A percentile compares a stretch with the other conserved stretches of the same genome.
Evolutionary conservation across 2,113 vertebrate species (phyloP).

Genomic region (Ameiurus melas): DNA sequence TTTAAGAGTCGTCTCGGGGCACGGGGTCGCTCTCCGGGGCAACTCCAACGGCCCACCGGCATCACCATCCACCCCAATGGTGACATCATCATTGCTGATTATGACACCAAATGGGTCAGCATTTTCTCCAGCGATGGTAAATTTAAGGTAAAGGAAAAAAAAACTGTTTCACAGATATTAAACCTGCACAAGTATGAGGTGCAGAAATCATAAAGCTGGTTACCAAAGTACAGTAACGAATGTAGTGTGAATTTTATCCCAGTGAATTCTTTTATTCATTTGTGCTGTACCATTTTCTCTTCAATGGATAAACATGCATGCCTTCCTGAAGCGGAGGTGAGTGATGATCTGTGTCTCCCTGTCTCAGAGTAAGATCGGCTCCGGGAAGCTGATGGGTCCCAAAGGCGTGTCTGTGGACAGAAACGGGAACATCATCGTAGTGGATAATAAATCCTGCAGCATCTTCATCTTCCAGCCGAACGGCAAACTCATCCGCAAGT

Average conservation of each 20-base stretch:
- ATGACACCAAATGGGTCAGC: slow-evolving; percentile 99
- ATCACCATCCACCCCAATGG: slow-evolving; percentile 92
- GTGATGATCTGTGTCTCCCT: slow-evolving; percentile 15
- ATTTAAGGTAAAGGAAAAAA: slow-evolving; percentile 82
- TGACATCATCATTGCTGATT: slow-evolving; percentile 97
- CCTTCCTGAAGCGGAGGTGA: neutral
- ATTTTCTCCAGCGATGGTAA: slow-evolving; percentile 96
- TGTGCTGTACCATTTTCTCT: neutral
- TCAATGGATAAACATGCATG: neutral
- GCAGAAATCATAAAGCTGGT: neutral
- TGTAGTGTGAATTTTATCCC: neutral
- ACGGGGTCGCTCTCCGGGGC: slow-evolving; percentile 90
- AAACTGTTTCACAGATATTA: neutral
- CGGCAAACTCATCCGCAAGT: slow-evolving; percentile 95
- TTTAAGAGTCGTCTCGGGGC: slow-evolving; percentile 95
- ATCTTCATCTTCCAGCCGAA: slow-evolving; percentile 96
- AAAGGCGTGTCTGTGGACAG: slow-evolving; percentile 95
- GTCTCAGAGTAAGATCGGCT: slow-evolving; percentile 88
- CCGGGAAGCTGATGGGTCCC: slow-evolving; percentile 96
- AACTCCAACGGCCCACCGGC: slow-evolving; percentile 92
- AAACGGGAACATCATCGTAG: slow-evolving; percentile 95
- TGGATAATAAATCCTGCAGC: slow-evolving; percentile 97
- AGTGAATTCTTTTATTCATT: neutral
- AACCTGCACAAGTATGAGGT: too few species aligned
- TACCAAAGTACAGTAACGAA: neutral